A percentile compares a stretch with the other conserved stretches of the same genome.
These are phyloP conservation scores for Drosophila mulleri DNA, from an alignment of 2,888 invertebrate species.

Conservation along the genomic window DNA sequence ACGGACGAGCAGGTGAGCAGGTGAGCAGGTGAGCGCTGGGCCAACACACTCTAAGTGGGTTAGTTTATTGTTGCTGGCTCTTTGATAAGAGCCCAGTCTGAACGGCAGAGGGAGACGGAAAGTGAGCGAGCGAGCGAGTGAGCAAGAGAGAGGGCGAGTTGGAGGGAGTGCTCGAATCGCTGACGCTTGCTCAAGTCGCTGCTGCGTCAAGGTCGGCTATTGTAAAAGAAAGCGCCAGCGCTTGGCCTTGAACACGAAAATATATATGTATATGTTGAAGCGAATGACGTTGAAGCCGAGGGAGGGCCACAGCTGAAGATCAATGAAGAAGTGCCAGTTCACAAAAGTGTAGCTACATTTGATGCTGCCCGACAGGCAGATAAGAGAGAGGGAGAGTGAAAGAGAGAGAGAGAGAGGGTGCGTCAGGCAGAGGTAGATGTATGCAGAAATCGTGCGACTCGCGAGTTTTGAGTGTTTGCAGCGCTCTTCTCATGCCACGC, in stretches of 20 bases:
- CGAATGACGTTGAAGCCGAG: constrained; percentile 22
- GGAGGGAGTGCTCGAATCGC: constrained; percentile 22
- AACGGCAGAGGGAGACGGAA: constrained; percentile 17
- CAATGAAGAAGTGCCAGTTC: constrained; percentile 23
- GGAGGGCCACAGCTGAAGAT: constrained; percentile 23
- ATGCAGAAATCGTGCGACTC: constrained; percentile 49
- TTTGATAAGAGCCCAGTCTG: constrained; percentile 55
- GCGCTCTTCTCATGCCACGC: constrained; percentile 31
- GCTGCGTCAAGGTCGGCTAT: constrained; percentile 78
- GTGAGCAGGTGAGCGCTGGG: constrained; percentile 41
- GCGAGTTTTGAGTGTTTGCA: constrained; percentile 14
- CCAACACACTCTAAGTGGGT: constrained; percentile 80
- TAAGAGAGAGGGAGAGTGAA: not conserved
- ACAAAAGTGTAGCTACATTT: constrained; percentile 8
- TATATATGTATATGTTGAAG: constrained; percentile 55
- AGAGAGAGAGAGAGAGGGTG: not conserved
- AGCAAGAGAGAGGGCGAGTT: not conserved
- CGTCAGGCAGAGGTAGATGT: not conserved
- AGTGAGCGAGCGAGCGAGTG: not conserved
- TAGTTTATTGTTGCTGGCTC: constrained; percentile 50
- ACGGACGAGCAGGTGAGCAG: constrained; percentile 6
- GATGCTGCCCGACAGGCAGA: not conserved
- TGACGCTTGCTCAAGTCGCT: constrained; percentile 76
- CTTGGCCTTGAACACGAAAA: constrained; percentile 76
- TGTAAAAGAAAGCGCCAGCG: constrained; percentile 73